Evolutionary conservation across 2,888 invertebrate species (phyloP).

Genomic region (Lycia hirtaria): DNA sequence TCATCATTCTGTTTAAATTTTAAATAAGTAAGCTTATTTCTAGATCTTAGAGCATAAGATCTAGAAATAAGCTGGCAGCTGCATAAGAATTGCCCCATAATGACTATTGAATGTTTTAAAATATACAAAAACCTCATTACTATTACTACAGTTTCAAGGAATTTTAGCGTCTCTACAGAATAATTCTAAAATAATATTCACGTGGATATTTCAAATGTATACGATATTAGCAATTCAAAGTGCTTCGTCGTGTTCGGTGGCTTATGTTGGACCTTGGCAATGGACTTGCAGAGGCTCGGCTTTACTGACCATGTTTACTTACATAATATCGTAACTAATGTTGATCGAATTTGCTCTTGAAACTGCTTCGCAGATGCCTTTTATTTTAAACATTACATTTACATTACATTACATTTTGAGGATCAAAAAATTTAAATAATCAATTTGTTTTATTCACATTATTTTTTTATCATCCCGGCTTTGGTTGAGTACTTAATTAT

Average conservation of each 20-base stretch:
- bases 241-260: conserved; percentile 20
- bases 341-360: not conserved
- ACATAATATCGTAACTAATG: not conserved
- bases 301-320: conserved; percentile 9
- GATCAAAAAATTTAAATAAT: no score
- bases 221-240: conserved; percentile 50
- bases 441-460: no score
- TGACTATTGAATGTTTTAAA: not conserved
- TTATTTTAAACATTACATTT: no score
- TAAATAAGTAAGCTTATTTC: not conserved
- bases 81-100: not conserved
- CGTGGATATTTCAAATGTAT: conserved; percentile 34
- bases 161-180: conserved; percentile 8
- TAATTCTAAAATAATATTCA: conserved; percentile 9
- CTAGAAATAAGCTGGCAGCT: not conserved
- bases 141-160: conserved; percentile 1
- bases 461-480: no score
- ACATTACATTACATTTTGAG: no score
- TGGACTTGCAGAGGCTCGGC: conserved; percentile 46
- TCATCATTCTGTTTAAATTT: not conserved
- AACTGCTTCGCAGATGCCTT: not conserved
- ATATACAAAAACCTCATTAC: not conserved
- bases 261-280: conserved; percentile 47
- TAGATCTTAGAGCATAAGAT: no score
- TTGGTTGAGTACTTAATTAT: no score